A percentile compares a stretch with the other conserved stretches of the same genome.
phyloP scores from a whole-genome alignment of 2,888 invertebrate genomes.

The Netelia melanura region DNA sequence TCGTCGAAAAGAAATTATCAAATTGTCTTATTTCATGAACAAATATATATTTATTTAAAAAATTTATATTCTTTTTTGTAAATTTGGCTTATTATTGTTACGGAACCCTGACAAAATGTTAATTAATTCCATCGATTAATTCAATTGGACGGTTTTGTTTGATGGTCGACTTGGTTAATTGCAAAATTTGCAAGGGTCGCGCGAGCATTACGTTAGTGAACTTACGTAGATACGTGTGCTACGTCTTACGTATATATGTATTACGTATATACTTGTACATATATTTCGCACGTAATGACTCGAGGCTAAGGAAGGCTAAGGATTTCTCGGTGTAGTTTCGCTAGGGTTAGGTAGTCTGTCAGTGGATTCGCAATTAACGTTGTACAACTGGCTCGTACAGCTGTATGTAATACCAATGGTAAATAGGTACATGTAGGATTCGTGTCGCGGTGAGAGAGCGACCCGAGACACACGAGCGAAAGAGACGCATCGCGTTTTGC shows the following conservation, averaged over 20 bases:
- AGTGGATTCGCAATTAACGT: slow-evolving; percentile 60
- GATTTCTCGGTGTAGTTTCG: slow-evolving; percentile 46
- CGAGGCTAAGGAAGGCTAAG: slow-evolving; percentile 24
- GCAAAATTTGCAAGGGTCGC: neutral
- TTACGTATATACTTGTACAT: slow-evolving; percentile 5
- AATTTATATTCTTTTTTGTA: too few relatives aligned
- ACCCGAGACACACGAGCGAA: slow-evolving; percentile 21
- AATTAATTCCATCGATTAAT: too few relatives aligned
- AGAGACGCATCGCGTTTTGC: slow-evolving; percentile 41
- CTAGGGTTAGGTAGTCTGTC: slow-evolving; percentile 22
- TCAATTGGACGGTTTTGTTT: too few relatives aligned
- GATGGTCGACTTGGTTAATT: neutral
- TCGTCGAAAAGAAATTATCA: neutral
- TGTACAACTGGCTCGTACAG: slow-evolving; percentile 54
- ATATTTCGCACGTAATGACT: slow-evolving; percentile 47
- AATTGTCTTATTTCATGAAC: neutral
- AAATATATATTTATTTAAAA: neutral
- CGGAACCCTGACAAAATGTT: too few relatives aligned
- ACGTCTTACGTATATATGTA: neutral
- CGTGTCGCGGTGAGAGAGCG: slow-evolving; percentile 18
- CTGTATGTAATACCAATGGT: slow-evolving; percentile 45
- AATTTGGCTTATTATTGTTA: too few relatives aligned
- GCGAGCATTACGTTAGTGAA: neutral
- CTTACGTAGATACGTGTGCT: neutral
- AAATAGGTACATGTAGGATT: slow-evolving; percentile 43